Evolutionary conservation across 2,113 vertebrate genomes (phyloP), one percentile per base, ranked within the genome.

Genomic region (Psammodynastes pulverulentus): DNA sequence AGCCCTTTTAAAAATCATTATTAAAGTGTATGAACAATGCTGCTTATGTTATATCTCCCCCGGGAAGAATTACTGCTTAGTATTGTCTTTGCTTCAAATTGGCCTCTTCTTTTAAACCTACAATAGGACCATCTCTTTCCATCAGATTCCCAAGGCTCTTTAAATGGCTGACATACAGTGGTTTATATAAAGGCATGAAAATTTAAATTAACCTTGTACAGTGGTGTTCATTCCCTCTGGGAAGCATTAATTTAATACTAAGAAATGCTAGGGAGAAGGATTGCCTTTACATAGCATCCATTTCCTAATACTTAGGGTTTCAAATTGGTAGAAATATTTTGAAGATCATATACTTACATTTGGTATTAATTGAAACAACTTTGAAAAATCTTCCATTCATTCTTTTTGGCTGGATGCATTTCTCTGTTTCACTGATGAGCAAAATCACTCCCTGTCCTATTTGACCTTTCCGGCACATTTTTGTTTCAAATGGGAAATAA

Each of bases 181-280:
- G 92, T 91, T 85, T 92, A 56, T 93, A 89, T 92, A 96, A 95
- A 72, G 52, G 72, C 92, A 29, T 88, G 10, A 58, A 91, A 95
- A 17, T 93, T 58, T 89, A 54, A 91, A 39, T 85, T 46, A 86
- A 52, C 52, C 87, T 29, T 93, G 72, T 54, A 43, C 94, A 91
- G 91, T 87, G 15, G 17, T 48, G 95, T 91, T 90, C 54, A 90
- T 89, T 94, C 29, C 72, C 9, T 89, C 88, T 90, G 91, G 34
- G 39, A 91, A 45, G 91, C 84, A 93, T 88, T 94, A 94, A 48
- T 89, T 46, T 85, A 92, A 92, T 62, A 84, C 58, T 88, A 51
- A 51, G 49, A 88, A 26, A 54, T 89, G 43, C 67, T 89, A 29
- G 72, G 52, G 13, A 39, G 87, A 54, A 49, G 87, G 19, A 89